Percentiles rank a stretch among this genome's conserved stretches.
Evolutionary conservation across 1,140 invertebrate genomes (phyloP).

Genomic region (Agrypnia vestita): DNA sequence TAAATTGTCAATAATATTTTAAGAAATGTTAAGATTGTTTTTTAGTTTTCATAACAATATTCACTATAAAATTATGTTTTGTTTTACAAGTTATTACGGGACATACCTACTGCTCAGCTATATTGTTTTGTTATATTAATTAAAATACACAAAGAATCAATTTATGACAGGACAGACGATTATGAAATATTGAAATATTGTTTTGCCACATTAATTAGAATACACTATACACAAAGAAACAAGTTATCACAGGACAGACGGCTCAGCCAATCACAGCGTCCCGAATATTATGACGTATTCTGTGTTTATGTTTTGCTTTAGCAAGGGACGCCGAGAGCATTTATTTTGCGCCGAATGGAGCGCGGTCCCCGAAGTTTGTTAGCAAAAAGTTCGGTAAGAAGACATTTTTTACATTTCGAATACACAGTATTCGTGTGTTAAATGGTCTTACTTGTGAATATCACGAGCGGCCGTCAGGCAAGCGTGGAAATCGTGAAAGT

Average conservation of each 20-base stretch:
- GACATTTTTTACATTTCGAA: no score
- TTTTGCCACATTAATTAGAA: neutral
- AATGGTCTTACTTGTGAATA: conserved; percentile 3
- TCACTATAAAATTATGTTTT: no score
- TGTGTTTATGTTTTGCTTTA: conserved; percentile 18
- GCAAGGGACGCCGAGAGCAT: neutral
- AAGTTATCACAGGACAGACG: conserved; percentile 8
- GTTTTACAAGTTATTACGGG: no score
- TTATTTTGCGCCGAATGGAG: neutral
- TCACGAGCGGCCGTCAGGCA: neutral
- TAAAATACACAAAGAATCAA: no score
- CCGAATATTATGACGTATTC: conserved; percentile 2
- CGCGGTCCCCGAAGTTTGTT: neutral
- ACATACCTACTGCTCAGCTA: no score
- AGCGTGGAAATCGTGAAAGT: conserved; percentile 38
- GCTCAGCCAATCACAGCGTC: conserved; percentile 9
- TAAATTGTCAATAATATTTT: no score
- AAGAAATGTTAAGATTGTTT: no score
- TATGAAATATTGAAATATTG: no score
- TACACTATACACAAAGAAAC: conserved; percentile 12
- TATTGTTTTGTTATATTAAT: no score
- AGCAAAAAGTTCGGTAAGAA: no score
- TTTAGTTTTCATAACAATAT: no score
- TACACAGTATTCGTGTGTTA: neutral
- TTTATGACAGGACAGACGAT: no score